These are phyloP conservation scores for Venturia canescens DNA, from an alignment of 1,140 invertebrate genomes.

Conservation along the genomic window DNA sequence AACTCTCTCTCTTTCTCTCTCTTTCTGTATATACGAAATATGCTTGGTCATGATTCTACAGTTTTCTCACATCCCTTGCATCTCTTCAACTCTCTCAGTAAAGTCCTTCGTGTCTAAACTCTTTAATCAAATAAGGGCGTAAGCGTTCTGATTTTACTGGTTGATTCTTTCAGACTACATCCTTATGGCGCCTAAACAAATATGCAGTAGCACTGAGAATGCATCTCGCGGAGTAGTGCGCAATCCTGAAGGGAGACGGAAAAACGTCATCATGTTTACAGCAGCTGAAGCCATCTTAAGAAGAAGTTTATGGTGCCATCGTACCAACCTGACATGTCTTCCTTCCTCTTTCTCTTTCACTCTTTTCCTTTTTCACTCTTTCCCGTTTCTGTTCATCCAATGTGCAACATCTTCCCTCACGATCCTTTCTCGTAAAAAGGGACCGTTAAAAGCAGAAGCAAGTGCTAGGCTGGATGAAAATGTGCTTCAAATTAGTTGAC, in stretches of 20 bases:
- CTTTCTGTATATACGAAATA: slow-evolving; percentile 16
- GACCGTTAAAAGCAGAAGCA: slow-evolving; percentile 58
- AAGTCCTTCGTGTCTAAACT: neutral
- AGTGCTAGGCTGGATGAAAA: neutral
- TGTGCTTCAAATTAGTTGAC: neutral
- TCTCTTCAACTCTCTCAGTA: neutral
- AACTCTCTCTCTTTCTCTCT: neutral
- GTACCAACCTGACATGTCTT: slow-evolving; percentile 50
- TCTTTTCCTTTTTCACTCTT: neutral
- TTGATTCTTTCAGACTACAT: neutral
- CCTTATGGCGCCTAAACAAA: neutral
- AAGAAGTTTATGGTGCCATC: slow-evolving; percentile 61
- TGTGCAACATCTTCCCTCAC: slow-evolving; percentile 62
- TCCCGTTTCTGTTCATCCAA: slow-evolving; percentile 29
- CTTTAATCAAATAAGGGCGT: neutral
- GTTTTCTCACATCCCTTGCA: neutral
- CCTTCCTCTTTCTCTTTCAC: neutral
- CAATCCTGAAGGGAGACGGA: neutral
- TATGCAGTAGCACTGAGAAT: neutral
- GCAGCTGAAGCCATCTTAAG: slow-evolving; percentile 16
- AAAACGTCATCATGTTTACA: neutral
- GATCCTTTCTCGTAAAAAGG: slow-evolving; percentile 63
- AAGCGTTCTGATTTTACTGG: neutral
- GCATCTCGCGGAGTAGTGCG: neutral
- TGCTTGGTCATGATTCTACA: neutral